Base-by-base conservation (phyloP, 2,888 invertebrate genomes). In the Ornithoptera alexandrae region DNA sequence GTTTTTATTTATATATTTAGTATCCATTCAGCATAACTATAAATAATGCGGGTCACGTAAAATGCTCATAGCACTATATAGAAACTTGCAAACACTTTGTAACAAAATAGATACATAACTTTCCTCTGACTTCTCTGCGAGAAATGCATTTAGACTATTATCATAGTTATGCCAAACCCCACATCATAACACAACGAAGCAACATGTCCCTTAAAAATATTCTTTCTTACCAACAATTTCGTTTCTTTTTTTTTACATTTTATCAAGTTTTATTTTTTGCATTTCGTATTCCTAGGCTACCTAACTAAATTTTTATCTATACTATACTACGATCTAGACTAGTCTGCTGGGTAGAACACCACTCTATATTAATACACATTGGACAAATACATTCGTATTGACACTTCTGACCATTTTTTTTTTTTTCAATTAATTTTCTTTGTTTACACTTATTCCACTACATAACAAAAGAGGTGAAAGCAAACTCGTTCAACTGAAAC, bases 141-240 rank as follows among this genome's bases (percentile, higher is more conserved):
- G 91, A 90, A 89, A 85, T 84, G 87, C 84, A 84, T 84, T 84
- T 78, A 82, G 85, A 88, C 87, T 87, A 89, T 90, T 90, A 92
- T 84, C 86, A 91, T 92, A 92, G 92, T 93, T 92, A 92, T 91
- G 93, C 93, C 92, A 90, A 92, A 93, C 88, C 86, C 80, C 88
- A 88, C 87, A 84, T 82, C 88, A 86, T 89, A 92, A 93, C 90
- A 89, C 88, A 92, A 92, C 90, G 89, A 92, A 92, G 93, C 93
- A 90, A 93, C 92, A 92, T 91, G 90, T 91, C 86, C 92, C 91
- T 92, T 93, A 93, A 94, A 94, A 94, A 94, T 94, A 94, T 90
- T 93, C 93, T 93, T 93, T 93, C 93, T 93, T 93, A 93, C 90
- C 91, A 92, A 94, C 93, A 93, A 93, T 93, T 93, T 94, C 92